A percentile compares a stretch with the other conserved stretches of the same genome.
phyloP scores from a whole-genome alignment of 2,113 vertebrate species.

The Aplodontia rufa region DNA sequence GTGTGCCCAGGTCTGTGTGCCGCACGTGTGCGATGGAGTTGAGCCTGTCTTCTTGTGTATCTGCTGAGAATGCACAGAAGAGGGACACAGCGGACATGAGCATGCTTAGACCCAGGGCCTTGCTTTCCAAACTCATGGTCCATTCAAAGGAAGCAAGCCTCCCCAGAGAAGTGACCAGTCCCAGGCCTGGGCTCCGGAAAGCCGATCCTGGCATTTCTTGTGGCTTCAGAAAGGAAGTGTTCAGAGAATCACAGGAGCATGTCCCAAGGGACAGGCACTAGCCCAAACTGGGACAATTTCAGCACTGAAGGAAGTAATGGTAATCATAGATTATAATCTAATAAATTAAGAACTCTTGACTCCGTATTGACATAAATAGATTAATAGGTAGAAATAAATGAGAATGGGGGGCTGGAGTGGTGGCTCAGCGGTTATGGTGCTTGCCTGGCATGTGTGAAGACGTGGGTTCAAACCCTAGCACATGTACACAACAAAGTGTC shows the following conservation, averaged over 20 bases:
- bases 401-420: no score
- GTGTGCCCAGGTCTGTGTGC: no score
- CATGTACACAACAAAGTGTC: no score
- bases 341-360: not conserved
- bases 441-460: no score
- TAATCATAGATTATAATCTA: not conserved
- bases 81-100: accelerated
- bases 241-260: not conserved
- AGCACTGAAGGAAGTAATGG: no score
- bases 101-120: not conserved
- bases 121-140: no score
- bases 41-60: not conserved
- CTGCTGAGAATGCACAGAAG: not conserved
- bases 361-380: not conserved
- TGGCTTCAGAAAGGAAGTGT: not conserved
- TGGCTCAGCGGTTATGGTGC: no score
- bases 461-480: no score
- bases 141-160: not conserved
- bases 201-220: not conserved
- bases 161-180: not conserved
- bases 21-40: accelerated
- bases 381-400: no score
- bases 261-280: not conserved
- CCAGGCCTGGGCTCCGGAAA: not conserved
- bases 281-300: not conserved